These are phyloP conservation scores for Eupithecia subfuscata DNA, from an alignment of 2,888 invertebrate species.

Conservation along the genomic window DNA sequence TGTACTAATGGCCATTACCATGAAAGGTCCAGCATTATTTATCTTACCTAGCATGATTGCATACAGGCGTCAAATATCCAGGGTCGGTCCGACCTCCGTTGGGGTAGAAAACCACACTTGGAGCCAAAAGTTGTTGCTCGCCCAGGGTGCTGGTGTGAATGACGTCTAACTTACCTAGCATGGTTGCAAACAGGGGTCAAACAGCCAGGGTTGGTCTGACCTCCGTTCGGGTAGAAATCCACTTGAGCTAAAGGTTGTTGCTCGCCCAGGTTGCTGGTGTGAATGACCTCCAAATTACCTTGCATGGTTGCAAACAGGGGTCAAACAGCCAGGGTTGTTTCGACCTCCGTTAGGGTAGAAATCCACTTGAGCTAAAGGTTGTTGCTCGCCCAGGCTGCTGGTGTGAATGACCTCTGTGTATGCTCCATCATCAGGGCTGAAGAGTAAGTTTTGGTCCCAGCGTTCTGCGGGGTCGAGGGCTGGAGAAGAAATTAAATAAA, in stretches of 20 bases:
- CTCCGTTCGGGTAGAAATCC: slow-evolving; percentile 46
- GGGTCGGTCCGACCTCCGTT: slow-evolving; percentile 56
- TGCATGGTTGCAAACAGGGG: slow-evolving; percentile 51
- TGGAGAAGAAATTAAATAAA: slow-evolving; percentile 26
- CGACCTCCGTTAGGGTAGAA: slow-evolving; percentile 61
- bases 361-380: slow-evolving; percentile 51
- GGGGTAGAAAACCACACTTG: slow-evolving; percentile 61
- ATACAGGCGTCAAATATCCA: slow-evolving; percentile 47
- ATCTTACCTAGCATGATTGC: slow-evolving; percentile 56
- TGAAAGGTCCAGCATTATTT: too few species aligned
- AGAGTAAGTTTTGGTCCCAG: slow-evolving; percentile 47
- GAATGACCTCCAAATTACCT: slow-evolving; percentile 57
- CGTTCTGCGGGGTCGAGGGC: slow-evolving; percentile 59
- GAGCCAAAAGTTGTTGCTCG: slow-evolving; percentile 42
- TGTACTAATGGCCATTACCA: too few species aligned
- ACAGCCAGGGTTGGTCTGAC: too few species aligned
- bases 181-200: too few species aligned
- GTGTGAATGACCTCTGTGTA: slow-evolving; percentile 64
- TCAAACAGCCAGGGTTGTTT: slow-evolving; percentile 55
- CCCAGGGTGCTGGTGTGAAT: slow-evolving; percentile 57
- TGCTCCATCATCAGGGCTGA: slow-evolving; percentile 49
- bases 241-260: slow-evolving; percentile 45
- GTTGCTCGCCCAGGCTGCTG: slow-evolving; percentile 49
- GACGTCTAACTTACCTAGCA: background rate
- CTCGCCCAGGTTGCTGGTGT: slow-evolving; percentile 57